Evolutionary conservation across 2,797 vertebrate species (phyloP).

Genomic region (Aselliscus stoliczkanus): DNA sequence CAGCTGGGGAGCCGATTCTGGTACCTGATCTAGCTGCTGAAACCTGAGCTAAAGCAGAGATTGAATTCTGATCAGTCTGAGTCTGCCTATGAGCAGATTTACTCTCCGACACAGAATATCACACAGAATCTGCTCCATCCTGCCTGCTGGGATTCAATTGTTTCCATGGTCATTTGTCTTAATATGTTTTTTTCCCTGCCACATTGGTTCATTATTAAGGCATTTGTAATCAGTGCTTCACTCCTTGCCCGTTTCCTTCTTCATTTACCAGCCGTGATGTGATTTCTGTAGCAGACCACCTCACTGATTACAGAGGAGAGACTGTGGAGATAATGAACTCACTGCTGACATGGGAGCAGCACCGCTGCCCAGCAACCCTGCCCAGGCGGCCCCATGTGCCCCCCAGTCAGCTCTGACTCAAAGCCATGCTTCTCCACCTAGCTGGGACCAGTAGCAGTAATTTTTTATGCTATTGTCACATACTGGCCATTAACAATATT

Average conservation of each 20-base stretch:
- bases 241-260: slow-evolving; percentile 71
- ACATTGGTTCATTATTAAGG: slow-evolving; percentile 76
- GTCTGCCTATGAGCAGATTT: slow-evolving; percentile 75
- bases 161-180: slow-evolving; percentile 87
- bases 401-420: neutral
- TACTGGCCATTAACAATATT: neutral
- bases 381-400: neutral
- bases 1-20: slow-evolving; percentile 78
- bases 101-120: slow-evolving; percentile 67
- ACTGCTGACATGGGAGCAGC: neutral
- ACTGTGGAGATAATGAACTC: neutral
- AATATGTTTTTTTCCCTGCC: slow-evolving; percentile 75
- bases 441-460: neutral
- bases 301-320: neutral
- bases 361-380: neutral
- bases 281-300: neutral
- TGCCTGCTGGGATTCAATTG: slow-evolving; percentile 80
- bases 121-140: slow-evolving; percentile 66
- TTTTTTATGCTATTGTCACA: neutral
- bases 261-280: slow-evolving; percentile 65
- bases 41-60: slow-evolving; percentile 81
- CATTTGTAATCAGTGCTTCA: slow-evolving; percentile 68
- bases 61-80: slow-evolving; percentile 74
- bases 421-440: neutral
- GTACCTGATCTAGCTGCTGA: slow-evolving; percentile 79